Evolutionary conservation across 2,888 invertebrate genomes (phyloP), one percentile per base, ranked within the genome.

Genomic region (Callyntrura sp.): DNA sequence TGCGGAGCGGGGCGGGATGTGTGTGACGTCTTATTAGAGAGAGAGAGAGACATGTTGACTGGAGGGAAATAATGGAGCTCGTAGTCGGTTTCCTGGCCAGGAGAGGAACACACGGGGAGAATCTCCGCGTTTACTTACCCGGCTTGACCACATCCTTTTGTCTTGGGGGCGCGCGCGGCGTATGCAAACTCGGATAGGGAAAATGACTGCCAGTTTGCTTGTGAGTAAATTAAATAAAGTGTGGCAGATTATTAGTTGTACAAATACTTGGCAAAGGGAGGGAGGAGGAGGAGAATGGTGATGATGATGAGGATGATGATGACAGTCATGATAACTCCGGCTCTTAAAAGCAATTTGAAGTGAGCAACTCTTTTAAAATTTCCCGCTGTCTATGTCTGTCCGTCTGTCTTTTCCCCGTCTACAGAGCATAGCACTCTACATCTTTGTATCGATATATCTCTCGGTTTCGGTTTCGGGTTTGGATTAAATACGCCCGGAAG

Each of bases 151-250:
- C 60, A 23, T 23, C 20, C 23, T 23, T 8, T 8, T 60, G 2
- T 35, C 35, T 6, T 35, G 35, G 35, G 23, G n/a, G n/a, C n/a
- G n/a, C n/a, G n/a, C n/a, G n/a, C n/a, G n/a, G n/a, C n/a, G n/a
- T n/a, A n/a, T n/a, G n/a, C 23, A 5, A 9, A 4, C 60, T 43
- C n/a, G 35, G 35, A n/a, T 68, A 11, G 0, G 65, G 28, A 28
- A 43, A 43, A 68, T 68, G 68, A 35, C 35, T 35, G 1, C 35
- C n/a, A 68, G 43, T 68, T 68, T 68, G 17, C 68, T 68, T 68
- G 35, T 68, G 35, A 43, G 17, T n/a, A 35, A 68, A 68, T 68
- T 68, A n/a, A 68, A 68, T 35, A 68, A 68, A n/a, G 43, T 43
- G 35, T 43, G 35, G n/a, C 17, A 65, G 0, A n/a, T 57, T 57